Conservation (phyloP, 2,113 vertebrate genomes). For the Thamnophis sirtalis region DNA sequence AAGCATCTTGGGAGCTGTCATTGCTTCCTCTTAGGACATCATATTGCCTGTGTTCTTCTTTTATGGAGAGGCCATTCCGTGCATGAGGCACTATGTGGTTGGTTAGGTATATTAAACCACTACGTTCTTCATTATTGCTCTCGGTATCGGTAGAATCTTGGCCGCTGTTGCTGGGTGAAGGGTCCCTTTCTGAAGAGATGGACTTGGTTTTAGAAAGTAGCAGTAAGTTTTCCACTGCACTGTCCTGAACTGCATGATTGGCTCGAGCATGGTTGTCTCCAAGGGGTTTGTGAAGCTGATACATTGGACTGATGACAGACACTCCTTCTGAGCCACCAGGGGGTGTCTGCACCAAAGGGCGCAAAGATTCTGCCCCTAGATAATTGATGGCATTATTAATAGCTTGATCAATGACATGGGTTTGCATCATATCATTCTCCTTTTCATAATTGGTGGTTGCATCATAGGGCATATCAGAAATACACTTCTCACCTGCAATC, state of each 20-base stretch:
- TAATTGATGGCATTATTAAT: conserved; percentile 99
- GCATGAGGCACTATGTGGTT: conserved; percentile 85
- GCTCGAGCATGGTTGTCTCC: conserved; percentile 66
- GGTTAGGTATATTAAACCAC: conserved; percentile 93
- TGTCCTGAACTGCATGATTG: conserved; percentile 84
- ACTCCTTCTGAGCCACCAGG: conserved; percentile 79
- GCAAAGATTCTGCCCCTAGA: conserved; percentile 92
- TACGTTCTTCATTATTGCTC: conserved; percentile 91
- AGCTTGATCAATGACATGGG: conserved; percentile 95
- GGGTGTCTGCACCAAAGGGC: conserved; percentile 92
- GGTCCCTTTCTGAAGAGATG: conserved; percentile 86
- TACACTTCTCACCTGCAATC: conserved; percentile 86
- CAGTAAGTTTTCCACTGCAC: conserved; percentile 89
- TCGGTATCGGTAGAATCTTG: conserved; percentile 97
- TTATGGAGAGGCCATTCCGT: conserved; percentile 86
- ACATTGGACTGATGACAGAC: conserved; percentile 79
- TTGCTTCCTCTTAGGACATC: conserved; percentile 79
- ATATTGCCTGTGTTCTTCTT: conserved; percentile 87
- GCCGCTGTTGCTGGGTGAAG: conserved; percentile 92
- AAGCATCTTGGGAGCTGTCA: conserved; percentile 80
- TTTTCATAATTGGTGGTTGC: conserved; percentile 75
- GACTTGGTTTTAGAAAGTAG: conserved; percentile 95
- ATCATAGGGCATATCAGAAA: conserved; percentile 86
- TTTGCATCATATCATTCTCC: conserved; percentile 88
- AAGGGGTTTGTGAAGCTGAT: conserved; percentile 80